Percentiles rank a stretch among this genome's conserved stretches.
Conservation (phyloP, 2,888 invertebrate genomes). For the Sesia apiformis region DNA sequence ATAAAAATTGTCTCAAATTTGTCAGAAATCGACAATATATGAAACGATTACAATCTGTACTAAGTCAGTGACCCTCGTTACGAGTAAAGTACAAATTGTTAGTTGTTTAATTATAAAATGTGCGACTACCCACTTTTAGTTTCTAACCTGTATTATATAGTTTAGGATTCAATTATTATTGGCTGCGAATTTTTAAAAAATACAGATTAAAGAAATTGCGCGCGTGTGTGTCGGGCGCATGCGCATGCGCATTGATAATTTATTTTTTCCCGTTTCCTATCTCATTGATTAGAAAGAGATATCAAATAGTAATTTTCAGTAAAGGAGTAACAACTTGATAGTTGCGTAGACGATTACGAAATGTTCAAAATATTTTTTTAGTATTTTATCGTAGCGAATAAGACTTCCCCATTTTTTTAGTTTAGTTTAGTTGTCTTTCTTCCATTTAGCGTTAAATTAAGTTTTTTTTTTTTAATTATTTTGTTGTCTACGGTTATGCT, state of each 20-base stretch:
- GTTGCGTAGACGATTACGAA: not conserved
- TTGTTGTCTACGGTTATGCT: slow-evolving; percentile 33
- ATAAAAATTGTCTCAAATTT: no score
- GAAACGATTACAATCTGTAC: slow-evolving; percentile 47
- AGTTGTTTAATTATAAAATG: slow-evolving; percentile 25
- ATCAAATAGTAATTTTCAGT: no score
- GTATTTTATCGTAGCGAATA: slow-evolving; percentile 19
- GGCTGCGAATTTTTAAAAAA: no score
- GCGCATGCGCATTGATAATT: slow-evolving; percentile 5
- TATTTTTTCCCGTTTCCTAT: no score
- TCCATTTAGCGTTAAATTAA: slow-evolving; percentile 62
- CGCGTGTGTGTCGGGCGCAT: slow-evolving; percentile 14
- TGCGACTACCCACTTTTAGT: not conserved
- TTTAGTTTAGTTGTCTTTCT: slow-evolving; percentile 67
- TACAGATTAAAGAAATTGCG: not conserved
- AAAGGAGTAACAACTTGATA: not conserved
- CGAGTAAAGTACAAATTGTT: slow-evolving; percentile 37
- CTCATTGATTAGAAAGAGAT: no score
- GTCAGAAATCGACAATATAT: not conserved
- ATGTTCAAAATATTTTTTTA: slow-evolving; percentile 45
- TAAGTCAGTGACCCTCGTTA: slow-evolving; percentile 47
- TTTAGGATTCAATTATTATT: not conserved
- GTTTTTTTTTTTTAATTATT: slow-evolving; percentile 50
- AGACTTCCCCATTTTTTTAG: slow-evolving; percentile 26
- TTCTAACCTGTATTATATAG: slow-evolving; percentile 4